phyloP scores from a whole-genome alignment of 2,113 vertebrate species.

The Rhodinocichla rosea region DNA sequence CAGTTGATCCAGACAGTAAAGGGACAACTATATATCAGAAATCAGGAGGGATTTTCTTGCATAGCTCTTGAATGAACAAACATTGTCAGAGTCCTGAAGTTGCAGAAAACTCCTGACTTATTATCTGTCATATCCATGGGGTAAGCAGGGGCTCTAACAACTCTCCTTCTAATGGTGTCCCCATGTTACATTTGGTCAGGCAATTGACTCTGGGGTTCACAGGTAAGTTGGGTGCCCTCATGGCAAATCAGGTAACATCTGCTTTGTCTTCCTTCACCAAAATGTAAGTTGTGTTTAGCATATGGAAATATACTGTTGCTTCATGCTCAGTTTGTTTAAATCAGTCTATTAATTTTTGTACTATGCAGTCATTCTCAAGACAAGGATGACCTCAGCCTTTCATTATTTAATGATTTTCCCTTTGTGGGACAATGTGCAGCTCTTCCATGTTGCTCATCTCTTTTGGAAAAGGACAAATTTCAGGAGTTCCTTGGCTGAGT shows the following conservation, averaged over 20 bases:
- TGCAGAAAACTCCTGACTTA: not conserved
- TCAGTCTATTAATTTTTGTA: conserved; percentile 2
- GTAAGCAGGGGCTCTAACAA: not conserved
- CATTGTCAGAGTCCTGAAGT: not conserved
- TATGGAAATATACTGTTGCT: not conserved
- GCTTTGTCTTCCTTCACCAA: not conserved
- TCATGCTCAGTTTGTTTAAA: not conserved
- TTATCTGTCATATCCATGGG: not conserved
- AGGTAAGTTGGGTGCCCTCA: not conserved
- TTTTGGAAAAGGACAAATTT: conserved; percentile 20
- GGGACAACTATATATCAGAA: not conserved
- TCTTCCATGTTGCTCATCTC: conserved; percentile 46
- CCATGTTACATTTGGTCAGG: not conserved
- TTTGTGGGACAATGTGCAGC: not conserved
- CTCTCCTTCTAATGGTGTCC: not conserved
- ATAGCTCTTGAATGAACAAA: not conserved
- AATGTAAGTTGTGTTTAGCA: not conserved
- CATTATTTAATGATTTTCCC: conserved; percentile 26
- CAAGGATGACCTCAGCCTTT: conserved; percentile 22
- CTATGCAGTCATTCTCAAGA: conserved; percentile 17
- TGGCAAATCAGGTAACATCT: not conserved
- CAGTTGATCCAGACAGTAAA: not conserved
- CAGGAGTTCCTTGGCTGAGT: not conserved
- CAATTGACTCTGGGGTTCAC: fast-evolving
- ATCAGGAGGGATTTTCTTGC: not conserved